Base-by-base conservation (phyloP, 2,888 invertebrate species). In the Cheilosia urbana region DNA sequence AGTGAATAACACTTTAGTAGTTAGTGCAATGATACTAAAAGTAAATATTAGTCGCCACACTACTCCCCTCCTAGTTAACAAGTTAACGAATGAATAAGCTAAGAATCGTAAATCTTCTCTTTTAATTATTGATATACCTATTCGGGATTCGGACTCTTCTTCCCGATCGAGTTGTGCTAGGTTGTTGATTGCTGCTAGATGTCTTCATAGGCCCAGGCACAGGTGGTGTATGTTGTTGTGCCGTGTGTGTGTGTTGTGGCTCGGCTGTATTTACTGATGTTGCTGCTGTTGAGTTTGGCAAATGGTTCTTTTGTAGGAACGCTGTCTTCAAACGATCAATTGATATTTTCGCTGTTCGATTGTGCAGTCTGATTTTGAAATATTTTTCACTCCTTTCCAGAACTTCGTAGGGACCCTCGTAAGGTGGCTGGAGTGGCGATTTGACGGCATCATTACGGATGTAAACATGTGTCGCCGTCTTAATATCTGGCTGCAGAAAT, bases 31-130 rank as follows among this genome's bases (percentile, higher is more conserved):
- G 13, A 1, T 42, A 13, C 11, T 15, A 13, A 4, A 47, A 47
- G 17, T 47, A 47, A 30, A 30, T 55, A 55, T 11, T 13, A 19
- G 63, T 15, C 47, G 49, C 34, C 34, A 34, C 65, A 65, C 47
- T 63, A 58, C 21, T 58, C 37, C 58, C 58, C 58, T 37, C 21
- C 40, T 63, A 47, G 47, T 45, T 47, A 63, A 63, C 34, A 17
- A 13, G 45, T 63, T 63, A 60, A 60, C 60, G 24, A 60, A 42
- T 30, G 9, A 55, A 30, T 34, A 55, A 17, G 9, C 0, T 34
- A 19, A 6, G 11, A 2, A 58, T 19, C 3, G 15, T 19, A 1
- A 30, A 1, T 17, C 17, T n/a, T 27, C 24, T 24, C 2, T n/a
- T 5, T 9, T 34, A 60, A 6, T 47, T 27, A 30, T 27, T 63